A percentile compares a stretch with the other conserved stretches of the same genome.
Evolutionary conservation across 2,113 vertebrate species (phyloP).

Genomic region (Oreochromis spilurus): DNA sequence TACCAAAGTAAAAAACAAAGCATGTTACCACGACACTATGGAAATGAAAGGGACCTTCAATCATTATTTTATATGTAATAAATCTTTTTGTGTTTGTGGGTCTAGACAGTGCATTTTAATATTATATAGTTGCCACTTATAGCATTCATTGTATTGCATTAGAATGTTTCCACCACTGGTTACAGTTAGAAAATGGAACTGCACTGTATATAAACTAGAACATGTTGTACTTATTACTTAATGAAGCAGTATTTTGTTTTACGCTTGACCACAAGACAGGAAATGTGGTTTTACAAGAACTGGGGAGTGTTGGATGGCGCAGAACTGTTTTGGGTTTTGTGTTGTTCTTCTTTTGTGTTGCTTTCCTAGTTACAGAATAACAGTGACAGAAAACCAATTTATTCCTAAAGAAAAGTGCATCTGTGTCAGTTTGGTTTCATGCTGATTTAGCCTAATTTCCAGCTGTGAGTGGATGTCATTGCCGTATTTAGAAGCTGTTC

Average conservation of each 20-base stretch:
- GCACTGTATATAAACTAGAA: not conserved
- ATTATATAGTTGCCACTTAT: not conserved
- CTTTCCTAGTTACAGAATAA: not conserved
- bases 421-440: not conserved
- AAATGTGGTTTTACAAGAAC: not conserved
- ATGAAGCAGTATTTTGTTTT: not conserved
- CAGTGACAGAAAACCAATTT: constrained; percentile 1
- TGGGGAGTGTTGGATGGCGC: not conserved
- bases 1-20: not conserved
- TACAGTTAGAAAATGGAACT: not conserved
- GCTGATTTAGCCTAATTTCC: constrained; percentile 36
- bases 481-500: constrained; percentile 19
- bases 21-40: not conserved
- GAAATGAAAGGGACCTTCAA: not conserved
- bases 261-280: not conserved
- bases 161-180: not conserved
- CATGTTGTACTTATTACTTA: not conserved
- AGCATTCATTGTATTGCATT: no score
- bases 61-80: not conserved
- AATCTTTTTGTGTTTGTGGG: not conserved
- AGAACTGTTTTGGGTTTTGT: not conserved
- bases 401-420: not conserved
- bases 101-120: not conserved
- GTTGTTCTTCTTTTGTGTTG: not conserved
- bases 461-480: constrained; percentile 32